Percentiles rank a stretch among this genome's conserved stretches.
phyloP scores from a whole-genome alignment of 2,113 vertebrate genomes.

The Drymodes brunneopygia region DNA sequence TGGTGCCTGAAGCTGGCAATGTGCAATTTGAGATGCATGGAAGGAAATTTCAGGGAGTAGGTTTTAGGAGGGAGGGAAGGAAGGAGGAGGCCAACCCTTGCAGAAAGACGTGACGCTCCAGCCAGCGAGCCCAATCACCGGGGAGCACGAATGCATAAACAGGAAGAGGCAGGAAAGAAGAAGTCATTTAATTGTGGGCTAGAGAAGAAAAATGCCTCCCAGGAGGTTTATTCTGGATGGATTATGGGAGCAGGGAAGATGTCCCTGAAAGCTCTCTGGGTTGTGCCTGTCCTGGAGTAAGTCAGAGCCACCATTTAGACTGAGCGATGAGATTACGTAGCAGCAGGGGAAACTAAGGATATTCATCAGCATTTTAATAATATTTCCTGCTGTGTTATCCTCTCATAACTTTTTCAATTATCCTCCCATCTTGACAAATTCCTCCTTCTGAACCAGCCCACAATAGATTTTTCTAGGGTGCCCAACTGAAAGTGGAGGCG shows the following conservation, averaged over 20 bases:
- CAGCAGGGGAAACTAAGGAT: neutral
- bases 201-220: neutral
- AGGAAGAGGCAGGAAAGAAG: slow-evolving; percentile 23
- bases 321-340: neutral
- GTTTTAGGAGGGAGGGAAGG: neutral
- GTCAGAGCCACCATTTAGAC: neutral
- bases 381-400: neutral
- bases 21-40: neutral
- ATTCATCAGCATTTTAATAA: neutral
- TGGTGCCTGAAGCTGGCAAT: neutral
- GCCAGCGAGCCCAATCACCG: neutral
- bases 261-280: neutral
- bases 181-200: slow-evolving; percentile 23
- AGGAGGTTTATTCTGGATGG: neutral
- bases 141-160: neutral
- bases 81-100: neutral
- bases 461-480: neutral
- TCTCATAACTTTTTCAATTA: neutral
- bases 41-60: neutral
- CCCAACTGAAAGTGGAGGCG: neutral
- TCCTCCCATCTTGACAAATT: neutral
- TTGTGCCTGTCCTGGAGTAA: neutral
- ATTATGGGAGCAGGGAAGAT: neutral
- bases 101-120: neutral
- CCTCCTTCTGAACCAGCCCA: neutral